These are phyloP conservation scores for Pandemis corylana DNA, from an alignment of 2,888 invertebrate genomes.

Conservation along the genomic window DNA sequence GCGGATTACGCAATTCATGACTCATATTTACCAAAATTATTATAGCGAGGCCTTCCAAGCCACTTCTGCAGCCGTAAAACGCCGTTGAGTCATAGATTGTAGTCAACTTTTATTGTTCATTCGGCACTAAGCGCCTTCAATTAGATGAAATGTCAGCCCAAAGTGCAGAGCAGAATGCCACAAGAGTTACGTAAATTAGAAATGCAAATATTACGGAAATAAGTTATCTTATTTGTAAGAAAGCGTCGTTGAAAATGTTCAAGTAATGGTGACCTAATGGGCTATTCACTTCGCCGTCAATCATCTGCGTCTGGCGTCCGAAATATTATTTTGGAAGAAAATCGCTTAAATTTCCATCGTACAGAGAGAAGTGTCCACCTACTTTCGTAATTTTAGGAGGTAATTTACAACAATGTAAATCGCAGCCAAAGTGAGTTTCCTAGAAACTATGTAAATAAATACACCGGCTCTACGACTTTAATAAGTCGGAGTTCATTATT, in stretches of 20 bases:
- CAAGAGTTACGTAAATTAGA: constrained; percentile 60
- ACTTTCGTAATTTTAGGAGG: constrained; percentile 22
- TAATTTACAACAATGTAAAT: constrained; percentile 33
- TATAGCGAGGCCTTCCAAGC: constrained; percentile 50
- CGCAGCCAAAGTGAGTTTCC: constrained; percentile 18
- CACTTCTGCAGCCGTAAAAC: constrained; percentile 51
- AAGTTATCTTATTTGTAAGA: constrained; percentile 50
- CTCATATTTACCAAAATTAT: constrained; percentile 66
- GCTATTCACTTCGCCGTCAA: constrained; percentile 52
- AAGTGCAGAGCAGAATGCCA: constrained; percentile 49
- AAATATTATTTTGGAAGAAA: constrained; percentile 34
- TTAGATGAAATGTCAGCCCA: constrained; percentile 42
- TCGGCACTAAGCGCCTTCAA: constrained; percentile 54
- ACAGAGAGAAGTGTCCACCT: constrained; percentile 17
- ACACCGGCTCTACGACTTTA: too few species aligned
- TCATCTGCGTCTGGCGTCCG: constrained; percentile 46
- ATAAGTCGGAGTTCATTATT: background rate
- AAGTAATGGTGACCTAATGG: constrained; percentile 50
- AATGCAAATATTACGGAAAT: constrained; percentile 64
- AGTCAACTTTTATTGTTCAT: constrained; percentile 60
- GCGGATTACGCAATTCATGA: constrained; percentile 64
- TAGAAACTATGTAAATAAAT: constrained; percentile 6
- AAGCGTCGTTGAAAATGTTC: constrained; percentile 46
- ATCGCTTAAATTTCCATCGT: constrained; percentile 10
- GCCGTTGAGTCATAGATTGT: constrained; percentile 60